These are phyloP conservation scores for Protobothrops mucrosquamatus DNA, from an alignment of 2,113 vertebrate genomes.

Conservation along the genomic window DNA sequence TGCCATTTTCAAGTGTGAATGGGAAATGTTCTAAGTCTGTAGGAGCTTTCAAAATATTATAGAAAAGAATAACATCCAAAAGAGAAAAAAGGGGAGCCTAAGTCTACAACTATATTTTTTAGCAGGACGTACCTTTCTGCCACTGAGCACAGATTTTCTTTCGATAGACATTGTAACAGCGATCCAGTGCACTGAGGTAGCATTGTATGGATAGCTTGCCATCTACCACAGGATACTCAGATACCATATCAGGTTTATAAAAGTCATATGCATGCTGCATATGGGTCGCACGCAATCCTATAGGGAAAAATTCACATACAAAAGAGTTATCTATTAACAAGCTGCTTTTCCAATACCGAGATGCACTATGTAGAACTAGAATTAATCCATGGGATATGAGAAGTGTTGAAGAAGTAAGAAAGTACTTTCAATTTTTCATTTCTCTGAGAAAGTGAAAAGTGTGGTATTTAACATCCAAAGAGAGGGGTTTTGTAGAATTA, in stretches of 20 bases:
- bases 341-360: neutral
- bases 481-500: neutral
- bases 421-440: neutral
- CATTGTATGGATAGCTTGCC: slow-evolving; percentile 96
- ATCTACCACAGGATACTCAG: slow-evolving; percentile 94
- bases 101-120: neutral
- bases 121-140: slow-evolving; percentile 82
- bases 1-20: neutral
- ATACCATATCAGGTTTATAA: slow-evolving; percentile 96
- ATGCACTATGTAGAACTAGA: neutral
- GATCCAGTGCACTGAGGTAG: slow-evolving; percentile 94
- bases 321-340: neutral
- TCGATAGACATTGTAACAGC: slow-evolving; percentile 90
- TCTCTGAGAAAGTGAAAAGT: neutral
- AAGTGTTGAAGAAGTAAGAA: neutral
- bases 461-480: neutral
- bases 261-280: slow-evolving; percentile 98
- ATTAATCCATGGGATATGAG: neutral
- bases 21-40: neutral
- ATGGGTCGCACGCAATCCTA: slow-evolving; percentile 93
- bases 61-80: neutral
- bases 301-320: slow-evolving; percentile 11
- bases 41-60: neutral
- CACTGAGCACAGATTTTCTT: slow-evolving; percentile 90
- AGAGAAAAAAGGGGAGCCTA: neutral